Evolutionary conservation across 2,113 vertebrate genomes (phyloP).

Genomic region (Hippoglossus stenolepis): DNA sequence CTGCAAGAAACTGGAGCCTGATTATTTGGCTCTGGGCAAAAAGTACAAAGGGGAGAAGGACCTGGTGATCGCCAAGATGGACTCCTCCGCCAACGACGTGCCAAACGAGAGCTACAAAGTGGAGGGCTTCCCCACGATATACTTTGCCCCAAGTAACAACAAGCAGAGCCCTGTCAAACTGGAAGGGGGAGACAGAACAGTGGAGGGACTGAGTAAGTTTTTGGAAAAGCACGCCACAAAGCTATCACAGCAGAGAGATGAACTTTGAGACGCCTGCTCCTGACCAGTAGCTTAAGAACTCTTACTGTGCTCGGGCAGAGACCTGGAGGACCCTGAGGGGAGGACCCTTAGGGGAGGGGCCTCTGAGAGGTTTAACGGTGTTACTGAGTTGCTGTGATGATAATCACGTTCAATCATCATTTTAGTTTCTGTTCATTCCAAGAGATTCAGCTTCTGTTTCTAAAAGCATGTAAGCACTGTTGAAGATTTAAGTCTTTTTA

Average conservation of each 20-base stretch:
- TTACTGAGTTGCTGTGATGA: conserved; percentile 68
- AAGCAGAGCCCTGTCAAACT: conserved; percentile 93
- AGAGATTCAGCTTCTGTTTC: conserved; percentile 70
- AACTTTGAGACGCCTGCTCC: conserved; percentile 83
- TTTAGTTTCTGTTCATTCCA: conserved; percentile 70
- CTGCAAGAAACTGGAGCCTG: conserved; percentile 94
- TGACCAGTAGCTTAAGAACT: conserved; percentile 54
- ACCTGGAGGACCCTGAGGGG: conserved; percentile 6
- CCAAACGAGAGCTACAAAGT: conserved; percentile 88
- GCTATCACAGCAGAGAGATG: conserved; percentile 86
- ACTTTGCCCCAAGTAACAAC: conserved; percentile 89
- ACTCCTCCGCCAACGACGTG: conserved; percentile 92
- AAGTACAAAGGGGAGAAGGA: conserved; percentile 93
- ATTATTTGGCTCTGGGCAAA: conserved; percentile 90
- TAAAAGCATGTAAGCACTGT: conserved; percentile 9
- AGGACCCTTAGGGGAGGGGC: conserved; percentile 1
- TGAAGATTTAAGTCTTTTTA: conserved; percentile 73
- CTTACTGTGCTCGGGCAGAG: conserved; percentile 12
- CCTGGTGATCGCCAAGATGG: conserved; percentile 97
- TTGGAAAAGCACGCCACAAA: conserved; percentile 90
- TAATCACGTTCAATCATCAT: conserved; percentile 47
- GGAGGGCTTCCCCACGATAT: conserved; percentile 97
- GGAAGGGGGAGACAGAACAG: conserved; percentile 88
- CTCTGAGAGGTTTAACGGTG: conserved; percentile 31
- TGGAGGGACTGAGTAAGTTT: conserved; percentile 92